Base-by-base conservation (phyloP, 2,113 vertebrate genomes). In the Irena cyanogastra region DNA sequence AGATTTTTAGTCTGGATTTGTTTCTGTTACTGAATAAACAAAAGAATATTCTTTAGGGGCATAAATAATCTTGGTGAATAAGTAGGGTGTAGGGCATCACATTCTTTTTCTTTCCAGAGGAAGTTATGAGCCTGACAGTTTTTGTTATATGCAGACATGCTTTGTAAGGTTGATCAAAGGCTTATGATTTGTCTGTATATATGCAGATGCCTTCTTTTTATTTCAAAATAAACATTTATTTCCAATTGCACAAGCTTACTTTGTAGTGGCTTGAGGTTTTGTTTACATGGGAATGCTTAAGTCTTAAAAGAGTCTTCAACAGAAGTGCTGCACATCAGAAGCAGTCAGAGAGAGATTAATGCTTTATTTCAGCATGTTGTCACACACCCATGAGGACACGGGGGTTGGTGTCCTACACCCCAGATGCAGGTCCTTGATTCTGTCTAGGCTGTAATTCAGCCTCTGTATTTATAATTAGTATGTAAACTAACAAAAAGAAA, bases 151-250 rank as follows among this genome's bases (percentile, higher is more conserved):
- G 39, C 72, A 87, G 89, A 45, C 28, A 3, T 28, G 71, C 80
- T 81, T 91, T 95, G 64, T 59, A 57, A 72, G 64, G 11, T 35
- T 89, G 89, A 93, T 91, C 68, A 94, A 95, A 96, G 93, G 33
- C 80, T 81, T 83, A 30, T 53, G 80, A 44, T 59, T 83, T 92
- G 85, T 81, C 72, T 95, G 56, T 54, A 11, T 86, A 20, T 59
- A 63, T 64, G 70, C 61, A 71, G 42, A 49, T 76, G 33, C 61
- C 27, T 6, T 81, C 63, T 66, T 90, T 88, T 86, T 65, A 74
- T 81, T 95, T 96, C 37, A 89, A 83, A 95, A 86, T 41, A 93
- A 95, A 89, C 80, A 33, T 77, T 93, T 93, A 61, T 86, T 96
- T 93, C 88, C 76, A 81, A 22, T 86, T 77, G 65, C 54, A 39